Base-by-base conservation (phyloP, 2,113 vertebrate species). In the Hippoglossus stenolepis region DNA sequence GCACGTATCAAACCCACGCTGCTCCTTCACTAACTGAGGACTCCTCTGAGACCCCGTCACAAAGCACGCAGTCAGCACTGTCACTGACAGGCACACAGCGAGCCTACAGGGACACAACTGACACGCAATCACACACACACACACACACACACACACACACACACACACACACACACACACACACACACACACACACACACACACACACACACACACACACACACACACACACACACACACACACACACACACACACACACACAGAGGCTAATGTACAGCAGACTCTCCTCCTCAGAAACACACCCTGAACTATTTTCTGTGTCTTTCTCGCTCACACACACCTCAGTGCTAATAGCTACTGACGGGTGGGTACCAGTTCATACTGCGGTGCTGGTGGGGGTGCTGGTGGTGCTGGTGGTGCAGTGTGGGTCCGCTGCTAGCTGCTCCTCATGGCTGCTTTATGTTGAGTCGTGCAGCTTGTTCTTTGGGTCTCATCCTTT, bases 401-500 rank as follows among this genome's bases (percentile, higher is more conserved):
- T 51, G 47, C 17, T 18, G 47, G 5, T 49, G 47, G 4, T 18
- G 47, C 47, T 18, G 61, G 73, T 13, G 72, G 35, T 73, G 70
- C 68, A 74, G 77, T 14, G 74, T 70, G 70, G 64, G 54, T 87
- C 80, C 70, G 54, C 68, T 49, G 67, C 28, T 59, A 73, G 82
- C 79, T 84, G 86, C 87, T 91, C 80, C 86, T 92, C 89, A 82
- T 84, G 85, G 90, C 83, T 21, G 78, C 85, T 89, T 84, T 85
- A 78, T 60, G 86, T 82, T 63, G 75, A 87, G 77, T 78, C 65
- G 84, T 84, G 82, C 71, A 63, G 84, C 76, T 54, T 75, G 76
- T 75, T 87, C 57, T 76, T 91, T 54, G 79, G 80, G 69, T 86
- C 87, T 91, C 91, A 93, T 92, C 91, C 92, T 83, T 87, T 92